Percentiles rank a stretch among this genome's conserved stretches.
Conservation (phyloP, 2,888 invertebrate species). For the Hecatera dysodea region DNA sequence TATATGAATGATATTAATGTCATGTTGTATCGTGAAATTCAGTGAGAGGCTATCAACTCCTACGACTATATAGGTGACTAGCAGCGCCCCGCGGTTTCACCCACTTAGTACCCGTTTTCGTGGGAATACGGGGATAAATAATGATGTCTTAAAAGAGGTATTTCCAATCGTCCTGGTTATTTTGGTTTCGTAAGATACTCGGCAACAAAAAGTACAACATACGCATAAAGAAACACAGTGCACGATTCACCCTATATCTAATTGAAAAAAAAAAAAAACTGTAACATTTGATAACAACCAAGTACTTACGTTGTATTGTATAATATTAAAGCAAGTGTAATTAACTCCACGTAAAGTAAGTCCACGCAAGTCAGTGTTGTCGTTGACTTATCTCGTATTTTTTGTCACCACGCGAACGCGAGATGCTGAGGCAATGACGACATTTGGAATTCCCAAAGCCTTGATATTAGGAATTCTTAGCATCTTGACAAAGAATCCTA, state of each 20-base stretch:
- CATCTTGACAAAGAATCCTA: slow-evolving; percentile 37
- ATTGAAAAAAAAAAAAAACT: slow-evolving; percentile 49
- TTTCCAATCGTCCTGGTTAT: not conserved
- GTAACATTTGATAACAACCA: slow-evolving; percentile 33
- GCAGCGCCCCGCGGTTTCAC: too few species aligned
- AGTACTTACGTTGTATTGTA: slow-evolving; percentile 23
- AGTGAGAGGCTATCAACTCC: not conserved
- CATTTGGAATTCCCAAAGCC: slow-evolving; percentile 65
- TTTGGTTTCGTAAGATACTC: not conserved
- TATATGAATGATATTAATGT: slow-evolving; percentile 13
- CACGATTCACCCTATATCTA: slow-evolving; percentile 13
- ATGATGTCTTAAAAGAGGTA: not conserved
- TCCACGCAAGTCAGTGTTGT: slow-evolving; percentile 31
- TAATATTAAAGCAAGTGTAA: slow-evolving; percentile 29
- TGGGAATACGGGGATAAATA: too few species aligned
- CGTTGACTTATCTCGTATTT: slow-evolving; percentile 46
- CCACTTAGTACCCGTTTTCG: too few species aligned
- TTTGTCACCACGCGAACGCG: slow-evolving; percentile 55
- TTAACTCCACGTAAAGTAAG: slow-evolving; percentile 46
- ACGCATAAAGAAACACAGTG: not conserved
- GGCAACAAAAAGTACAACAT: not conserved
- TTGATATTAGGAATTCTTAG: slow-evolving; percentile 53
- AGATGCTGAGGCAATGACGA: slow-evolving; percentile 58
- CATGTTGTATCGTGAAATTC: not conserved
- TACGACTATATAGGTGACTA: too few species aligned